Percentiles rank a stretch among this genome's conserved stretches.
These are phyloP conservation scores for Notoglanidium macrostoma DNA, from an alignment of 2,797 vertebrate species.

Conservation along the genomic window DNA sequence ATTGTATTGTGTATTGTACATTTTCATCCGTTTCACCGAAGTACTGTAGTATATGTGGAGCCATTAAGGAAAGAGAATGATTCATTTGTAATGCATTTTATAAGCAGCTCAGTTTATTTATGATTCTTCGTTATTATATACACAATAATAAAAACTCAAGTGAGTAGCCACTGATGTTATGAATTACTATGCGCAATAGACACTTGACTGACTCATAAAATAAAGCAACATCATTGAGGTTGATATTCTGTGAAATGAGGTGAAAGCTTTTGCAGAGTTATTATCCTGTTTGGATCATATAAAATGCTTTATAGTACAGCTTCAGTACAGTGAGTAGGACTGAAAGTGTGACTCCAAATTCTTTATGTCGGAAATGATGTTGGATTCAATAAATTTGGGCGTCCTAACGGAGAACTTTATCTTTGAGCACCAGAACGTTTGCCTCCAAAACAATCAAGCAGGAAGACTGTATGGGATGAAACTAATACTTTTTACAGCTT, in stretches of 20 bases:
- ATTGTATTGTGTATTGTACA: neutral
- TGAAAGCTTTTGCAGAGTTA: neutral
- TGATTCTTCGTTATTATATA: constrained; percentile 20
- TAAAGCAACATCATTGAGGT: neutral
- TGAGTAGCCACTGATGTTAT: constrained; percentile 8
- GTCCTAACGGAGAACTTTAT: neutral
- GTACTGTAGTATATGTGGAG: neutral
- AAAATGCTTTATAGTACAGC: neutral
- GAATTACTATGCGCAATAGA: neutral
- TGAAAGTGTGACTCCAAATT: neutral
- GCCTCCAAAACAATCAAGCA: neutral
- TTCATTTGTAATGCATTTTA: constrained; percentile 22
- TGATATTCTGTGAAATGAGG: constrained; percentile 11
- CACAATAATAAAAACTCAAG: constrained; percentile 15
- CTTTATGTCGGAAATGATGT: neutral
- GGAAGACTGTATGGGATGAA: neutral
- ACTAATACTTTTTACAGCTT: neutral
- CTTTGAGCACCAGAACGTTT: neutral
- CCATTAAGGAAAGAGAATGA: constrained; percentile 8
- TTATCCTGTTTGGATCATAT: neutral
- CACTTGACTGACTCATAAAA: constrained; percentile 23
- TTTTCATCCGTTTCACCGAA: neutral
- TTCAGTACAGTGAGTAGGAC: neutral
- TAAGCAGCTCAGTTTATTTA: constrained; percentile 18
- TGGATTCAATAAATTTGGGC: neutral